phyloP scores from a whole-genome alignment of 35 echinoderm and acorn worm genomes.

The Apostichopus japonicus region DNA sequence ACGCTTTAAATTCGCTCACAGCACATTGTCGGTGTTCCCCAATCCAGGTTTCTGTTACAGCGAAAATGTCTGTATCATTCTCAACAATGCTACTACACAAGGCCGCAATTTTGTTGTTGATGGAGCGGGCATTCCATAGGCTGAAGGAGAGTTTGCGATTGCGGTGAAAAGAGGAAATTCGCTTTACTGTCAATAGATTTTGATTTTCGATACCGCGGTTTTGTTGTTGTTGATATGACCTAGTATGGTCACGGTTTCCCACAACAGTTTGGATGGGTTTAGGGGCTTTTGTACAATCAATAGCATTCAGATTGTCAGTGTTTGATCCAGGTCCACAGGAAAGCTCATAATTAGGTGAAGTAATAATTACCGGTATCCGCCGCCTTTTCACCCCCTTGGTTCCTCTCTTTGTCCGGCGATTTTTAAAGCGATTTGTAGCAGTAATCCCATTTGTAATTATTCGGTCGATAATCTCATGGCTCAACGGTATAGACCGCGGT shows the following conservation, averaged over 20 bases:
- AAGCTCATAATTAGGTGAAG: too few species aligned
- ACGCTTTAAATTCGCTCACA: slow-evolving; percentile 13
- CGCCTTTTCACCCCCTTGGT: neutral
- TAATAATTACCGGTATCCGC: too few species aligned
- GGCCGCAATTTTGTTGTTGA: slow-evolving; percentile 53
- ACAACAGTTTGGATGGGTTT: too few species aligned
- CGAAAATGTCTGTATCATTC: slow-evolving; percentile 38
- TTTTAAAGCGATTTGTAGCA: neutral
- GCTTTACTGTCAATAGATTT: too few species aligned
- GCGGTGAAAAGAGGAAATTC: too few species aligned
- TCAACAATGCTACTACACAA: slow-evolving; percentile 18
- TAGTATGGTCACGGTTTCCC: too few species aligned
- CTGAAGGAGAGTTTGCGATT: neutral
- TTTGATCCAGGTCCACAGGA: too few species aligned
- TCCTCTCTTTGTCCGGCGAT: slow-evolving; percentile 20
- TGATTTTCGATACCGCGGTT: too few species aligned
- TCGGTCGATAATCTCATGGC: neutral
- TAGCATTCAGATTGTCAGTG: too few species aligned
- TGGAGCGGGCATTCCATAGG: slow-evolving; percentile 52
- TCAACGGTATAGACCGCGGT: too few species aligned
- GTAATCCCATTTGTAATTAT: slow-evolving; percentile 3
- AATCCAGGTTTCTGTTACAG: slow-evolving; percentile 63
- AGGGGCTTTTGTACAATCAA: too few species aligned
- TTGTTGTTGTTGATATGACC: too few species aligned
- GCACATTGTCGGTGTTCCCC: neutral